Base-by-base conservation (phyloP, 2,888 invertebrate species). In the Epistrophe grossulariae region DNA sequence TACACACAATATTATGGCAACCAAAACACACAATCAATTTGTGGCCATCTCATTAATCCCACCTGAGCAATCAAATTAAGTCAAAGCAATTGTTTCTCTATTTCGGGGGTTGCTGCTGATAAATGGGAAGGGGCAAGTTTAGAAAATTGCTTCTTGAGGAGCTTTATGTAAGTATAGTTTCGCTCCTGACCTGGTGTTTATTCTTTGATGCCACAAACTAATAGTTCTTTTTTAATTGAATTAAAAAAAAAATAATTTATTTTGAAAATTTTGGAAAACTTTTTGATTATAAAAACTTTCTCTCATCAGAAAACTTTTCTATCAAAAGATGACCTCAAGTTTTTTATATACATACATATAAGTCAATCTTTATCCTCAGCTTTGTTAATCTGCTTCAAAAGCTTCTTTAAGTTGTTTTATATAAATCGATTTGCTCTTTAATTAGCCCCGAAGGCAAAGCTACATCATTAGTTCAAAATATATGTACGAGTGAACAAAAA, bases 11-110 rank as follows among this genome's bases (percentile, higher is more conserved):
- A 84, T 72, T 71, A 64, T 35, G 43, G 64, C 28, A 55, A n/a
- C 76, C 76, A 72, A 62, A 45, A 73, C 77, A 81, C 73, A 78
- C 84, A 85, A 85, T 85, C 78, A 85, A 81, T 85, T 81, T 85
- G 81, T 73, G 81, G 81, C 48, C 77, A 81, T 81, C 72, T 81
- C 77, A 73, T 85, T 81, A 85, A 81, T 85, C 78, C 81, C 84
- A 85, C 77, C 81, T 81, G 84, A 78, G 84, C 84, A 85, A 85
- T 78, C 81, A 85, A 81, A 85, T 85, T 85, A 81, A 81, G 84
- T 77, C 77, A 55, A 77, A 81, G 84, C 80, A 80, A 81, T 68
- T 80, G 70, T 62, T 13, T 24, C 35, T 38, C 24, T 68, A 43
- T 57, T 15, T 17, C 11, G 17, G n/a, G n/a, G 45, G 15, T 45